Percentiles rank a stretch among this genome's conserved stretches.
phyloP scores from a whole-genome alignment of 2,797 vertebrate species.

The Muscicapa striata region DNA sequence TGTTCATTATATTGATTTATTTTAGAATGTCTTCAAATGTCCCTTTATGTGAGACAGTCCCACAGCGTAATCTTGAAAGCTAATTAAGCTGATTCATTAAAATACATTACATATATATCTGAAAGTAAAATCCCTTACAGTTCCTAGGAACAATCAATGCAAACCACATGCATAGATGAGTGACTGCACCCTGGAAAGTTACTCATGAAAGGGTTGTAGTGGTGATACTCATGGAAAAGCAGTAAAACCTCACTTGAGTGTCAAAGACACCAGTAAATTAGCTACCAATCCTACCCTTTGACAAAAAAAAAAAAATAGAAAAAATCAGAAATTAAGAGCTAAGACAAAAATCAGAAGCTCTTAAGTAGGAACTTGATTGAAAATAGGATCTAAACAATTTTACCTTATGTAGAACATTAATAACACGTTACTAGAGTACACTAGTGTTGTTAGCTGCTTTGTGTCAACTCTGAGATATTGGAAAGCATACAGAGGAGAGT shows the following conservation, averaged over 20 bases:
- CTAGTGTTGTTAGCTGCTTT: background rate
- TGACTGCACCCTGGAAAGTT: too few relatives aligned
- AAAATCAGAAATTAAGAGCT: background rate
- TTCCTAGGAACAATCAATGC: background rate
- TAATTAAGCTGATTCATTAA: constrained; percentile 6
- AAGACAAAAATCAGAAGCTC: background rate
- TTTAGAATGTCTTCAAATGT: constrained; percentile 12
- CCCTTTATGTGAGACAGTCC: background rate
- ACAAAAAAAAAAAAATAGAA: background rate
- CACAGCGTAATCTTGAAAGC: background rate
- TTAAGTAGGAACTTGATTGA: background rate
- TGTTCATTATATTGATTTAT: constrained; percentile 26
- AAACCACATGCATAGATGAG: background rate
- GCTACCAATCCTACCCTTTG: too few relatives aligned
- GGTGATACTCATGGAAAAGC: too few relatives aligned
- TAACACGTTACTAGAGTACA: background rate
- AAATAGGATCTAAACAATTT: background rate
- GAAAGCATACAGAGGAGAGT: background rate
- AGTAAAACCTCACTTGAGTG: too few relatives aligned
- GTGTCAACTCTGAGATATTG: background rate
- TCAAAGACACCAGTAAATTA: too few relatives aligned
- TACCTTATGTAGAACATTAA: background rate
- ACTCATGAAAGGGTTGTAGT: too few relatives aligned
- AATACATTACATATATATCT: background rate
- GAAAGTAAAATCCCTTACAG: background rate